phyloP scores from a whole-genome alignment of 2,797 vertebrate genomes.

The Tangara arthus region DNA sequence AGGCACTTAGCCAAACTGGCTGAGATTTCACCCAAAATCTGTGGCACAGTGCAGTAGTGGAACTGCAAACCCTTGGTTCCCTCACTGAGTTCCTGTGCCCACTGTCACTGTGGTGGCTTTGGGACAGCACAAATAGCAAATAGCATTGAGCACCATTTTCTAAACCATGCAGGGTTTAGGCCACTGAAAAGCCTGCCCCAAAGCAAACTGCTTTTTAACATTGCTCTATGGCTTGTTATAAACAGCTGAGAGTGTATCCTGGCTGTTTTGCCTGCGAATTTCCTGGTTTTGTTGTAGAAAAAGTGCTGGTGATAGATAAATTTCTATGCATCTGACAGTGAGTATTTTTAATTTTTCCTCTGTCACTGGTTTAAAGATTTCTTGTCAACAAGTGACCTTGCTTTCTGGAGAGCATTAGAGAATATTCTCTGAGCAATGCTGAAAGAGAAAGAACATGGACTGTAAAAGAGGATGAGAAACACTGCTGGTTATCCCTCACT shows the following conservation, averaged over 20 bases:
- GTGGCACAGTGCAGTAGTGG: accelerated
- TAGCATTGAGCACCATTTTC: not conserved
- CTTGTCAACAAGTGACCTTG: not conserved
- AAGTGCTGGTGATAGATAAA: not conserved
- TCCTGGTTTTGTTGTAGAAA: not conserved
- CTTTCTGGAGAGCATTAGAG: not conserved
- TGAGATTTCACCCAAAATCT: not conserved
- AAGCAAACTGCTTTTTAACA: not conserved
- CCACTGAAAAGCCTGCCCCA: not conserved
- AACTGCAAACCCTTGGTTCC: not conserved
- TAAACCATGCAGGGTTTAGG: not conserved
- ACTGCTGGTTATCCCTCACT: not conserved
- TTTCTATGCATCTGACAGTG: not conserved
- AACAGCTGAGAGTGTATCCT: not conserved
- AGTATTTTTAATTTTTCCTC: not conserved
- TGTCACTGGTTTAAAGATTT: not conserved
- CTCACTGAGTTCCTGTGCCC: not conserved
- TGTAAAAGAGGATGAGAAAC: not conserved
- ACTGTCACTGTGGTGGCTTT: not conserved
- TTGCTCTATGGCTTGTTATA: not conserved
- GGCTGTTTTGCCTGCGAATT: not conserved
- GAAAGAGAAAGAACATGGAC: not conserved
- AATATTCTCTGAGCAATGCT: not conserved
- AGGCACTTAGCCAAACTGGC: not conserved
- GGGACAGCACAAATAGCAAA: not conserved